phyloP scores from a whole-genome alignment of 2,888 invertebrate genomes.

The Notodonta ziczac region DNA sequence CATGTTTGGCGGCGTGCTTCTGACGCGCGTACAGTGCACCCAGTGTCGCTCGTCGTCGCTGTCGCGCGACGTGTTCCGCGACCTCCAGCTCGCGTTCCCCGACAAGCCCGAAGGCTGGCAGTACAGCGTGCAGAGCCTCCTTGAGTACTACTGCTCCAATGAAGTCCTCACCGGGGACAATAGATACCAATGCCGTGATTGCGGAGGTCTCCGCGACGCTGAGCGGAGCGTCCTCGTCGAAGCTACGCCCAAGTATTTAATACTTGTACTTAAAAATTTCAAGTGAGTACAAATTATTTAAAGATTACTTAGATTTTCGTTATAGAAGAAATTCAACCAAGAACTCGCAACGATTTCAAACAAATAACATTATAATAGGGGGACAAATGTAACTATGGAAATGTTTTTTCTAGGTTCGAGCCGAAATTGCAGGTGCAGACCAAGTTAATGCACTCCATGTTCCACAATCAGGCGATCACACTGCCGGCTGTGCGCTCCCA shows the following conservation, averaged over 20 bases:
- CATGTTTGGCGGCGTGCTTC: conserved; percentile 90
- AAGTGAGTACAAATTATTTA: conserved; percentile 56
- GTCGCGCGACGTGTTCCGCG: conserved; percentile 91
- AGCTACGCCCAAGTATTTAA: conserved; percentile 90
- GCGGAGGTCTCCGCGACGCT: conserved; percentile 90
- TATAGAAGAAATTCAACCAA: not conserved
- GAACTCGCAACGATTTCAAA: too few relatives aligned
- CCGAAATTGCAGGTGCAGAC: conserved; percentile 86
- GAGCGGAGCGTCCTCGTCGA: conserved; percentile 85
- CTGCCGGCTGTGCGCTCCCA: conserved; percentile 71
- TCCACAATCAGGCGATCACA: conserved; percentile 83
- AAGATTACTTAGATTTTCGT: not conserved
- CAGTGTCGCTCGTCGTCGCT: conserved; percentile 89
- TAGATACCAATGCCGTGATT: conserved; percentile 91
- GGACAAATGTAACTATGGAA: too few relatives aligned
- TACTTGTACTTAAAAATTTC: conserved; percentile 93
- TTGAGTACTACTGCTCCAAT: conserved; percentile 91
- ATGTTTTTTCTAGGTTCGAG: conserved; percentile 56
- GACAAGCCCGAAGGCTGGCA: conserved; percentile 74
- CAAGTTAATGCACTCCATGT: conserved; percentile 90
- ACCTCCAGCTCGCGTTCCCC: conserved; percentile 91
- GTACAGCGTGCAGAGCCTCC: conserved; percentile 89
- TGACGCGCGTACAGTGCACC: conserved; percentile 90
- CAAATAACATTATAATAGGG: too few relatives aligned
- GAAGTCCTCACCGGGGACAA: conserved; percentile 93